Base-by-base conservation (phyloP, 30 jellyfish, hydroid and myxozoan genomes). In the Pseudorhiza aurosa region DNA sequence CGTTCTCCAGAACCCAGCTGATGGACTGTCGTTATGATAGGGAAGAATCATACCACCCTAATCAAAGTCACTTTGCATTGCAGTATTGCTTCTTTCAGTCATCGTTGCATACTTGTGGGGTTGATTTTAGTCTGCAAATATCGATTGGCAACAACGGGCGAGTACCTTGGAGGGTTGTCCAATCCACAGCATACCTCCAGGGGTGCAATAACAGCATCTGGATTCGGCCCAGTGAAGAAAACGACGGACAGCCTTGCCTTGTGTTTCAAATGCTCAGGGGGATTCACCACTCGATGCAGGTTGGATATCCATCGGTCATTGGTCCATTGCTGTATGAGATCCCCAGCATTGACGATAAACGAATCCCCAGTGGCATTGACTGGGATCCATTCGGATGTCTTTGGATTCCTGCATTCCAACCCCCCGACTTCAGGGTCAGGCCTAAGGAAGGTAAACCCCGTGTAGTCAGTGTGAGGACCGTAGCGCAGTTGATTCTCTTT, bases 271-370 rank as follows among this genome's bases (percentile, higher is more conserved):
- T 60, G 74, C 28, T 15, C 51, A 25, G 82, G 64, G 10, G 89
- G 89, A 50, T 59, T 77, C 25, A 77, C 81, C 22, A 77, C 89
- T 17, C 89, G 51, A 32, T 77, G 89, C 60, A 77, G 47, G 45
- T 77, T 77, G 7, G 89, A 77, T 28, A 49, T 77, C 89, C 89
- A 77, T 22, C 62, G 89, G 49, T 77, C 82, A 43, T 77, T 77
- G 21, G 89, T 77, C 89, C 89, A 77, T 36, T 39, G 64, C 36
- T 77, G 89, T 12, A 77, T 60, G n/a, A 62, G 50, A 77, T 77
- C 82, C 17, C 89, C 81, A 7, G 74, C 89, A 60, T 77, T 77
- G 10, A 77, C 68, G 6, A 77, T 55, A 47, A 58, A 77, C 3
- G 62, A 60, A 60, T 60, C 31, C 62, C 45, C 72, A 0, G 35